phyloP scores from a whole-genome alignment of 1,140 invertebrate genomes.

The Brachionus rubens region DNA sequence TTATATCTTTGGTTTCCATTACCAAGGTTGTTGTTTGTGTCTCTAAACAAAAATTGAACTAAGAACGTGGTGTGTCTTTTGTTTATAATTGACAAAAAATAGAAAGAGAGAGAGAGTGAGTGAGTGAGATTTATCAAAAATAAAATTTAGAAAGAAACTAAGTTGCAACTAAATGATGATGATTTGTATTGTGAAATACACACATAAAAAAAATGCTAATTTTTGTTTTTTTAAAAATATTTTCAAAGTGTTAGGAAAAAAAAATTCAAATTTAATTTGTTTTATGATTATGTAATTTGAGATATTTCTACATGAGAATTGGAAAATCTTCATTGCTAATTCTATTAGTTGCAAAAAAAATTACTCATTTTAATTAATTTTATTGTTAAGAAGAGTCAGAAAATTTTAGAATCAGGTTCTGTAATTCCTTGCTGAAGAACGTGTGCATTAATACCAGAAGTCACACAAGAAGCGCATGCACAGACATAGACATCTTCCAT shows the following conservation, averaged over 20 bases:
- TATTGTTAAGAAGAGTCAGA: too few relatives aligned
- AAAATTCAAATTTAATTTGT: not conserved
- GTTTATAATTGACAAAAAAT: not conserved
- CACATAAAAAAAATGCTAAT: not conserved
- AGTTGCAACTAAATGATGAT: not conserved
- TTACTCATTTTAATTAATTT: too few relatives aligned
- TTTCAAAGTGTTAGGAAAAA: not conserved
- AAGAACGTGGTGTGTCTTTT: too few relatives aligned
- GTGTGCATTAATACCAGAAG: too few relatives aligned
- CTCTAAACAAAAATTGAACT: too few relatives aligned
- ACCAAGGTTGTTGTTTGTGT: too few relatives aligned
- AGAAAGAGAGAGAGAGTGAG: not conserved
- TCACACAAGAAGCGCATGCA: too few relatives aligned
- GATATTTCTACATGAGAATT: constrained; percentile 44
- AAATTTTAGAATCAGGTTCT: too few relatives aligned
- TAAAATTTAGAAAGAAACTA: not conserved
- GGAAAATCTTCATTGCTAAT: constrained; percentile 47
- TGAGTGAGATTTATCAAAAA: not conserved
- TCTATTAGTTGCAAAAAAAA: not conserved
- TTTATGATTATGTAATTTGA: constrained; percentile 10
- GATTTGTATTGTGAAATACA: constrained; percentile 24
- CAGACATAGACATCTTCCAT: too few relatives aligned
- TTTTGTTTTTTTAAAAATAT: not conserved
- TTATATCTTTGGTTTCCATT: constrained; percentile 25
- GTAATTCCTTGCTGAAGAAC: too few relatives aligned